phyloP scores from a whole-genome alignment of 92 coral and sea anemone species.

The Phenganax subtilis region DNA sequence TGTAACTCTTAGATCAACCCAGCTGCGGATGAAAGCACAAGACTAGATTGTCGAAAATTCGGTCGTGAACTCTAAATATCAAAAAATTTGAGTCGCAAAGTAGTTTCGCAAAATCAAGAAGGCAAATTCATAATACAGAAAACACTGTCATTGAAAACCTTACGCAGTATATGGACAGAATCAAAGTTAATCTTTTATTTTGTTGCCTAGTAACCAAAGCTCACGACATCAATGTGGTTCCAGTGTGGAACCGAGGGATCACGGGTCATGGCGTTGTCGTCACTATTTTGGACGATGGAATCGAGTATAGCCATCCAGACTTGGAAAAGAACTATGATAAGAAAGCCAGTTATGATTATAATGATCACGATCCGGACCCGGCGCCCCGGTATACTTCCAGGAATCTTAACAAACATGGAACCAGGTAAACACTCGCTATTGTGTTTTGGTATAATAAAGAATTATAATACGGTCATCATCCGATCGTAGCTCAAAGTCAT shows the following conservation, averaged over 20 bases:
- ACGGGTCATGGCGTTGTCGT: conserved; percentile 92
- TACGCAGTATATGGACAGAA: no score
- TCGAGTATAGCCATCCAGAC: conserved; percentile 92
- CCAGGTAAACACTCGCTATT: conserved; percentile 56
- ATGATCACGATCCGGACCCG: conserved; percentile 75
- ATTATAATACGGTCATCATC: no score
- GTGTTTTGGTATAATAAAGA: no score
- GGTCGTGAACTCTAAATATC: no score
- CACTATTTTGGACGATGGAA: conserved; percentile 92
- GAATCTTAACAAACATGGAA: conserved; percentile 94
- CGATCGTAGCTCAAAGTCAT: no score
- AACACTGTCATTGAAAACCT: no score
- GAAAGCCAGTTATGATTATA: conserved; percentile 83
- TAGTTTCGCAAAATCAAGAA: no score
- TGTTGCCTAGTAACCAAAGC: conserved; percentile 73
- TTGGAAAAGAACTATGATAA: conserved; percentile 71
- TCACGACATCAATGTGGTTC: conserved; percentile 86
- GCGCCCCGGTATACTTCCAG: conserved; percentile 71
- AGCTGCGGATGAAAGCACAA: not conserved
- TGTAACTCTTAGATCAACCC: not conserved
- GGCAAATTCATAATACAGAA: no score
- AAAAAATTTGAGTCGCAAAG: no score
- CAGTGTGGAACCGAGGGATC: conserved; percentile 82
- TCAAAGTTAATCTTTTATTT: not conserved
- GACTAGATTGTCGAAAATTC: no score